Percentiles rank a stretch among this genome's conserved stretches.
These are phyloP conservation scores for Ictalurus furcatus DNA, from an alignment of 2,113 vertebrate genomes.

Conservation along the genomic window DNA sequence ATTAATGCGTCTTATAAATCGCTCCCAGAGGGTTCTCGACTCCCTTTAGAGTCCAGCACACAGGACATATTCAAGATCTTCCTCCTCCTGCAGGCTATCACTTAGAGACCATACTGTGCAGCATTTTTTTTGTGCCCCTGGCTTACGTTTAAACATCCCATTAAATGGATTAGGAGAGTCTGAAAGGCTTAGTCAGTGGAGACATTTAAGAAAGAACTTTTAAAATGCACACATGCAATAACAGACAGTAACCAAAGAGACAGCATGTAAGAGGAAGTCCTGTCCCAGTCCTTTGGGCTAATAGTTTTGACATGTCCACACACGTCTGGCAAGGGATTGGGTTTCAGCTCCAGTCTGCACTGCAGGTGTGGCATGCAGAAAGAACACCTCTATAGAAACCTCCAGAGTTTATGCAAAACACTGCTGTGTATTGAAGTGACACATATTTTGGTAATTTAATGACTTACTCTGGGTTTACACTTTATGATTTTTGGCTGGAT, in stretches of 20 bases:
- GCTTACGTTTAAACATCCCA: slow-evolving; percentile 34
- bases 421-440: not conserved
- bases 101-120: not conserved
- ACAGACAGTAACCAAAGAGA: slow-evolving; percentile 27
- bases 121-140: slow-evolving; percentile 21
- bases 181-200: slow-evolving; percentile 10
- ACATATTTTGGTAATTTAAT: not conserved
- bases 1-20: slow-evolving; percentile 66
- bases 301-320: slow-evolving; percentile 31
- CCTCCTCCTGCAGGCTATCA: slow-evolving; percentile 1
- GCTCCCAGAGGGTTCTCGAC: slow-evolving; percentile 39
- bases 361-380: slow-evolving; percentile 8
- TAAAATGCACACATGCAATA: slow-evolving; percentile 9
- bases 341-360: slow-evolving; percentile 8
- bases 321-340: slow-evolving; percentile 18
- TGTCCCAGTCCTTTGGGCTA: slow-evolving; percentile 7
- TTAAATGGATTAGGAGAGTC: slow-evolving; percentile 9
- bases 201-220: slow-evolving; percentile 12
- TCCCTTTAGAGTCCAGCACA: slow-evolving; percentile 28
- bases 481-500: not conserved
- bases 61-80: slow-evolving; percentile 32
- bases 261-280: slow-evolving; percentile 2
- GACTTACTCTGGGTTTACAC: not conserved
- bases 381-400: not conserved
- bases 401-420: not conserved